These are phyloP conservation scores for Oncorhynchus kisutch DNA, from an alignment of 2,113 vertebrate species.

Conservation along the genomic window DNA sequence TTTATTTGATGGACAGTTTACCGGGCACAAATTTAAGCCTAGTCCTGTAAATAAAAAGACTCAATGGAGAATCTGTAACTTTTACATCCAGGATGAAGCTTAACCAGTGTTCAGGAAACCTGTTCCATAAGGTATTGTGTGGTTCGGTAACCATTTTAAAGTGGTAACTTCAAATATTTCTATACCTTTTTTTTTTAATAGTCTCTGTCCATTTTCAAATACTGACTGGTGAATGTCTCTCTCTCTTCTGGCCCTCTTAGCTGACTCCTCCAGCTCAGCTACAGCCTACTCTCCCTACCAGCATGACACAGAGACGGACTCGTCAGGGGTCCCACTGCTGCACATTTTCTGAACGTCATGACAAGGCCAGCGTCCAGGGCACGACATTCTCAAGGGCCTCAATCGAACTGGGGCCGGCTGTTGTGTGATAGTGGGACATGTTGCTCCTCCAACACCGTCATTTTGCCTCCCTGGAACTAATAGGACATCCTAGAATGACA, in stretches of 20 bases:
- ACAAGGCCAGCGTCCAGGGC: not conserved
- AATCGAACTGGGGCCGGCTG: not conserved
- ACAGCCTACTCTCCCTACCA: conserved; percentile 80
- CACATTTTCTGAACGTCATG: conserved; percentile 52
- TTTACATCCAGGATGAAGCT: not conserved
- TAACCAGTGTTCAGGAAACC: not conserved
- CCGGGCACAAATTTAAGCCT: too few relatives aligned
- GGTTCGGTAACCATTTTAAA: too few relatives aligned
- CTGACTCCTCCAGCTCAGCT: conserved; percentile 71
- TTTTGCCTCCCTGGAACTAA: not conserved
- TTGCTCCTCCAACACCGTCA: not conserved
- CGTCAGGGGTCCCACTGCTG: conserved; percentile 89
- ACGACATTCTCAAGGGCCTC: not conserved
- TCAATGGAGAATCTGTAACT: too few relatives aligned
- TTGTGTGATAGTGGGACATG: not conserved
- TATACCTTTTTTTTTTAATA: too few relatives aligned
- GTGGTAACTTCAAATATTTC: too few relatives aligned
- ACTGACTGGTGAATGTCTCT: not conserved
- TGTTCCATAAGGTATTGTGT: not conserved
- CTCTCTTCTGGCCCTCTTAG: conserved; percentile 30
- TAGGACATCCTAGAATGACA: conserved; percentile 49
- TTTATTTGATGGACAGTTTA: too few relatives aligned
- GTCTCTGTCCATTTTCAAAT: too few relatives aligned
- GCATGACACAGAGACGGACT: conserved; percentile 86
- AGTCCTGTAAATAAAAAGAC: too few relatives aligned